A percentile compares a stretch with the other conserved stretches of the same genome.
Conservation (phyloP, 2,113 vertebrate genomes). For the Cyanoramphus novaezelandiae region DNA sequence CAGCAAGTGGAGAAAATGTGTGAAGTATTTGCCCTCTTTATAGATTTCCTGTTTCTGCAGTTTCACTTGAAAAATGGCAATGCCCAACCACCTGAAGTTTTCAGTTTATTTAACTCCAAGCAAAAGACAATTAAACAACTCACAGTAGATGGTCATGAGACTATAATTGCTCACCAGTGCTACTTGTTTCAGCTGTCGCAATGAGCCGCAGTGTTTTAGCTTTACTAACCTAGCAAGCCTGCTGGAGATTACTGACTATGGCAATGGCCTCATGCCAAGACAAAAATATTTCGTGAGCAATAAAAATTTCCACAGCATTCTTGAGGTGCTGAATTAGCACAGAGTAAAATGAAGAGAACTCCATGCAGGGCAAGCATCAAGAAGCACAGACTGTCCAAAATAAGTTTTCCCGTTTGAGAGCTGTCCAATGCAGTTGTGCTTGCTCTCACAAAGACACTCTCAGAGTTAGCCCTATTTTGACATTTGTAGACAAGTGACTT, state of each 20-base stretch:
- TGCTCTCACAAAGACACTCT: neutral
- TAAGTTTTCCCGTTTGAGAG: neutral
- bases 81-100: slow-evolving; percentile 21
- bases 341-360: slow-evolving; percentile 16
- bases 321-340: slow-evolving; percentile 51
- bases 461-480: neutral
- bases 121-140: slow-evolving; percentile 55
- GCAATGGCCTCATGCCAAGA: neutral
- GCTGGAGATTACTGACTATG: neutral
- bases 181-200: neutral
- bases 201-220: neutral
- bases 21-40: slow-evolving; percentile 37
- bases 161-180: neutral
- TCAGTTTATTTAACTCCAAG: slow-evolving; percentile 41
- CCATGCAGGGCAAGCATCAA: neutral
- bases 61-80: slow-evolving; percentile 56
- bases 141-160: slow-evolving; percentile 1
- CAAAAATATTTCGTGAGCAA: slow-evolving; percentile 11
- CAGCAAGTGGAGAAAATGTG: slow-evolving; percentile 6
- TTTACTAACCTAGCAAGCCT: neutral
- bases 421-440: neutral
- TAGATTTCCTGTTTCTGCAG: slow-evolving; percentile 55
- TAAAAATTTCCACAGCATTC: neutral
- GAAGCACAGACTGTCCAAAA: slow-evolving; percentile 6
- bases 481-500: neutral